Conservation (phyloP, 2,113 vertebrate genomes). For the Ophthalmolycus amberensis region DNA sequence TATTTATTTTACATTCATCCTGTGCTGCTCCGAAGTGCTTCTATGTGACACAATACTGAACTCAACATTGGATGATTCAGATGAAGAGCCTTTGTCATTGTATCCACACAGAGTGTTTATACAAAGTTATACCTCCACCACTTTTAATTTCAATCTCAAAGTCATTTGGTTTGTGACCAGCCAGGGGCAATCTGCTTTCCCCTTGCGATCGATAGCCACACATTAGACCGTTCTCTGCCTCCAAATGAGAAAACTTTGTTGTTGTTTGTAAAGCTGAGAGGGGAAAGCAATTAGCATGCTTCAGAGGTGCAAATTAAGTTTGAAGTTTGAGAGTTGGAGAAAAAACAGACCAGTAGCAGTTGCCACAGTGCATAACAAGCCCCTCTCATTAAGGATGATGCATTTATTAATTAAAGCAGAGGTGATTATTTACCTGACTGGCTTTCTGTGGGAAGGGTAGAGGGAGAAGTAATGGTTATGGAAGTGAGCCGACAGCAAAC, state of each 20-base stretch:
- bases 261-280: slow-evolving; percentile 43
- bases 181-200: slow-evolving; percentile 49
- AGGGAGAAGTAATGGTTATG: slow-evolving; percentile 56
- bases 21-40: not conserved
- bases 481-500: slow-evolving; percentile 44
- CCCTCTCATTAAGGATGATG: slow-evolving; percentile 66
- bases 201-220: slow-evolving; percentile 50
- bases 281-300: slow-evolving; percentile 59
- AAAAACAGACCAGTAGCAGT: slow-evolving; percentile 43
- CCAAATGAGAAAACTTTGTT: slow-evolving; percentile 69
- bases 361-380: slow-evolving; percentile 40
- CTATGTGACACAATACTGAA: not conserved
- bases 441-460: slow-evolving; percentile 21
- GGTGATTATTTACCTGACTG: slow-evolving; percentile 64
- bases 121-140: not conserved
- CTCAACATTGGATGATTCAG: not conserved
- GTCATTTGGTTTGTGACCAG: slow-evolving; percentile 57
- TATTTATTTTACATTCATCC: not conserved
- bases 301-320: slow-evolving; percentile 67
- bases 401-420: slow-evolving; percentile 72
- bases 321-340: slow-evolving; percentile 37
- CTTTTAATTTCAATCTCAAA: slow-evolving; percentile 53
- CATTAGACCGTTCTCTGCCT: slow-evolving; percentile 45
- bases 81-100: not conserved
- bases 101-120: slow-evolving; percentile 16